Conservation (phyloP, 1,140 invertebrate species). For the Branchinecta lynchi region DNA sequence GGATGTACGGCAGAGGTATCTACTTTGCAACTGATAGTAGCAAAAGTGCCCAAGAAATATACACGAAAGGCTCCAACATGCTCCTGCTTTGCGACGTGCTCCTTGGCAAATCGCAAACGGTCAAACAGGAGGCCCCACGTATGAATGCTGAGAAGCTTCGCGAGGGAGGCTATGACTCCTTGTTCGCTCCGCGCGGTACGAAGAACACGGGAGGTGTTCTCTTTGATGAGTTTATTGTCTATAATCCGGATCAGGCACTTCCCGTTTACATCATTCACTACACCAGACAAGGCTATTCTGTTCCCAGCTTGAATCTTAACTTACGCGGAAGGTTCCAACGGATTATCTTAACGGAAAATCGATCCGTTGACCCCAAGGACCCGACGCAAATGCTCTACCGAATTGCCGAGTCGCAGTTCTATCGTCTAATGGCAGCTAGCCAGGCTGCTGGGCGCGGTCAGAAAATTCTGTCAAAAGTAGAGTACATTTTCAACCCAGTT, state of each 20-base stretch:
- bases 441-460: background rate
- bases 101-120: background rate
- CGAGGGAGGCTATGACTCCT: background rate
- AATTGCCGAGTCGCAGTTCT: constrained; percentile 14
- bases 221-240: constrained; percentile 17
- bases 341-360: background rate
- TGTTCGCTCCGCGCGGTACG: constrained; percentile 15
- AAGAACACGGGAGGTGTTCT: constrained; percentile 16
- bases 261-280: constrained; percentile 17
- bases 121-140: background rate
- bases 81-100: constrained; percentile 18
- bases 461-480: background rate
- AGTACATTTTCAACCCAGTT: background rate
- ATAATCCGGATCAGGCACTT: constrained; percentile 13
- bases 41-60: constrained; percentile 18
- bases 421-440: background rate
- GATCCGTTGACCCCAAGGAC: constrained; percentile 14
- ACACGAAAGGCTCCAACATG: constrained; percentile 19
- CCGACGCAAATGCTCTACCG: constrained; percentile 8
- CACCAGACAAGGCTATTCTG: background rate
- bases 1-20: constrained; percentile 18
- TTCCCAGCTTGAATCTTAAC: background rate
- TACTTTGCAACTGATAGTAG: constrained; percentile 20
- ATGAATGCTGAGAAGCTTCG: constrained; percentile 17
- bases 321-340: background rate